Percentiles rank a stretch among this genome's conserved stretches.
Evolutionary conservation across 2,113 vertebrate species (phyloP).

Genomic region (Hyaena hyaena): DNA sequence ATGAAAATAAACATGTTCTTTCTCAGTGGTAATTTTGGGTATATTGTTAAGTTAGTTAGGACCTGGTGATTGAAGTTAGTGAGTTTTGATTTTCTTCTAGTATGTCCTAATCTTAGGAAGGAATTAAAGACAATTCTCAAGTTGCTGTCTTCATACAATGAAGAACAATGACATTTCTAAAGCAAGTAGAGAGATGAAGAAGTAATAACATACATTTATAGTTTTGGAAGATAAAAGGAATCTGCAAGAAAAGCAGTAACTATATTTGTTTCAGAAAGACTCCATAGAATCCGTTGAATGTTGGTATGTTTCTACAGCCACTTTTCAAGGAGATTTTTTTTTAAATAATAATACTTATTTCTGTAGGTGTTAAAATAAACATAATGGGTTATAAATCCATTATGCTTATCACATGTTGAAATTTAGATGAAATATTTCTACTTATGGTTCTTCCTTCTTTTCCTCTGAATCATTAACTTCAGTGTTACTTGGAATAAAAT

Average conservation of each 20-base stretch:
- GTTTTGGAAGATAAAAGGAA: not conserved
- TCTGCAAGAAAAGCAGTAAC: not conserved
- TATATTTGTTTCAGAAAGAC: conserved; percentile 12
- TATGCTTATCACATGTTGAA: not conserved
- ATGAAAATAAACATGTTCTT: not conserved
- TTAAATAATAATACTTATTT: conserved; percentile 6
- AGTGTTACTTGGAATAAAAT: conserved; percentile 47
- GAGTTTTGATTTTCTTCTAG: conserved; percentile 12
- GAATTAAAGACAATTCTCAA: conserved; percentile 18
- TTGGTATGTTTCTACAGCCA: not conserved
- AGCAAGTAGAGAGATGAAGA: not conserved
- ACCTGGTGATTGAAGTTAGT: not conserved
- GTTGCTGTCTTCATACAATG: not conserved
- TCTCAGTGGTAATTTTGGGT: not conserved
- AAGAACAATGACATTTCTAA: conserved; percentile 4
- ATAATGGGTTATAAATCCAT: conserved; percentile 3
- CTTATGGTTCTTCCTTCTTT: not conserved
- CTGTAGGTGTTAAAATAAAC: not conserved
- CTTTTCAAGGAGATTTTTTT: conserved; percentile 7
- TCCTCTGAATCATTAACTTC: not conserved
- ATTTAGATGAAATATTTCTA: not conserved
- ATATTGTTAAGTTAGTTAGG: not conserved
- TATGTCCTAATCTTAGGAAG: not conserved
- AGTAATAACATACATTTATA: conserved; percentile 14
- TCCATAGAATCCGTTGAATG: not conserved